Conservation (phyloP, 2,888 invertebrate species). For the Corbicula japonica region DNA sequence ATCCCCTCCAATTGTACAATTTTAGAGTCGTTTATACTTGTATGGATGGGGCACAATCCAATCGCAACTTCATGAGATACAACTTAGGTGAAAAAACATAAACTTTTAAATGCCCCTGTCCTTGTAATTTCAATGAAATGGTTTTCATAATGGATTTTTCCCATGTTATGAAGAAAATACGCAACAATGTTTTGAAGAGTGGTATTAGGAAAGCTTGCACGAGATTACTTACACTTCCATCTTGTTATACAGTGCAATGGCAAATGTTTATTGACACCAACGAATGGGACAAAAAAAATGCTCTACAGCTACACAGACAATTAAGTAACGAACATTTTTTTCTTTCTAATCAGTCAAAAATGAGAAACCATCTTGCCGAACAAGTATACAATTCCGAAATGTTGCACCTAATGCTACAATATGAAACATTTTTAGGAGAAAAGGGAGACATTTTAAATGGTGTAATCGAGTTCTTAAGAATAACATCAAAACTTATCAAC, state of each 20-base stretch:
- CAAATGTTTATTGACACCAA: conserved; percentile 24
- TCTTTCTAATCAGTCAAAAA: background rate
- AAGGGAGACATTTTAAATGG: conserved; percentile 1
- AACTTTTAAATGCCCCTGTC: too few relatives aligned
- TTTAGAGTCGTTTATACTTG: too few relatives aligned
- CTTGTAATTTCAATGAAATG: too few relatives aligned
- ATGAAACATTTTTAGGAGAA: background rate
- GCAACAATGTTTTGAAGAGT: conserved; percentile 38
- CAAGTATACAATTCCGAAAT: conserved; percentile 16
- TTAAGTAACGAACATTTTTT: background rate
- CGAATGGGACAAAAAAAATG: conserved; percentile 12
- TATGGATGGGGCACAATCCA: too few relatives aligned
- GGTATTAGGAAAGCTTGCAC: conserved; percentile 12
- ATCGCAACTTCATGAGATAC: too few relatives aligned
- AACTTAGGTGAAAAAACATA: too few relatives aligned
- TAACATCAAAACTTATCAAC: background rate
- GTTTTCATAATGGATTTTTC: conserved; percentile 45
- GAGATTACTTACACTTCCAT: background rate
- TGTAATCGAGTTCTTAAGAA: background rate
- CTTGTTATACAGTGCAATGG: conserved; percentile 17
- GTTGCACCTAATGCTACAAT: conserved; percentile 8
- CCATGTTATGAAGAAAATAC: conserved; percentile 47
- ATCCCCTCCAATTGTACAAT: too few relatives aligned
- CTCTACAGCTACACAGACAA: conserved; percentile 1
- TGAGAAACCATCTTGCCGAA: too few relatives aligned